phyloP scores from a whole-genome alignment of 2,113 vertebrate species.

The Pterocles orientalis region DNA sequence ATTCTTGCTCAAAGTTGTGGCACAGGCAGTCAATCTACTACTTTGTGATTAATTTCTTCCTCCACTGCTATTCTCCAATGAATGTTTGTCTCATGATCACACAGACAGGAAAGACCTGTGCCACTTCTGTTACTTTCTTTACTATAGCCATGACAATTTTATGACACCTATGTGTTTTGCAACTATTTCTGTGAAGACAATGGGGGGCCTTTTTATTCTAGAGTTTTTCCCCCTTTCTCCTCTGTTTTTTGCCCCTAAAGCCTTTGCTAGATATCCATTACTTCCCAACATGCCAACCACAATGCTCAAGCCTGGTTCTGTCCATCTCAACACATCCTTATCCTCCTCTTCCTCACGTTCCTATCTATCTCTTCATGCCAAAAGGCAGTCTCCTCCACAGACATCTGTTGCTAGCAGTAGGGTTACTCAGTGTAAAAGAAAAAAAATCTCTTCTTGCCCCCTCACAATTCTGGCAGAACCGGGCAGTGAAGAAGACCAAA shows the following conservation, averaged over 20 bases:
- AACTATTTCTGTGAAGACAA: not conserved
- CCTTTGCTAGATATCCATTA: not conserved
- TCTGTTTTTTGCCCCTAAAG: not conserved
- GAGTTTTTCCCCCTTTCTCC: not conserved
- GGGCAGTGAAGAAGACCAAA: not conserved
- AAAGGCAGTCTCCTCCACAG: not conserved
- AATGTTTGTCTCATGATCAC: not conserved
- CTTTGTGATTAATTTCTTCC: not conserved
- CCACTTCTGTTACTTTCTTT: not conserved
- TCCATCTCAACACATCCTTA: not conserved
- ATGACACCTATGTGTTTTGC: not conserved
- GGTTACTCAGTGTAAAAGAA: not conserved
- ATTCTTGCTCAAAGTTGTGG: not conserved
- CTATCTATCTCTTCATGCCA: not conserved
- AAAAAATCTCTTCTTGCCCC: not conserved
- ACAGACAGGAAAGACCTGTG: not conserved
- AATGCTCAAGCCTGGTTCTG: not conserved
- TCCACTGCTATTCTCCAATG: not conserved
- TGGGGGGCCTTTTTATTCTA: not conserved
- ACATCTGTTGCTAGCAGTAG: not conserved
- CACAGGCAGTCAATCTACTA: not conserved
- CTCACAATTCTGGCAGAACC: not conserved
- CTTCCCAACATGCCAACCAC: not conserved
- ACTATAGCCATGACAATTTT: not conserved
- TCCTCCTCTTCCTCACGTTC: not conserved